These are phyloP conservation scores for Agrotis clavis DNA, from an alignment of 2,888 invertebrate genomes.

Conservation along the genomic window DNA sequence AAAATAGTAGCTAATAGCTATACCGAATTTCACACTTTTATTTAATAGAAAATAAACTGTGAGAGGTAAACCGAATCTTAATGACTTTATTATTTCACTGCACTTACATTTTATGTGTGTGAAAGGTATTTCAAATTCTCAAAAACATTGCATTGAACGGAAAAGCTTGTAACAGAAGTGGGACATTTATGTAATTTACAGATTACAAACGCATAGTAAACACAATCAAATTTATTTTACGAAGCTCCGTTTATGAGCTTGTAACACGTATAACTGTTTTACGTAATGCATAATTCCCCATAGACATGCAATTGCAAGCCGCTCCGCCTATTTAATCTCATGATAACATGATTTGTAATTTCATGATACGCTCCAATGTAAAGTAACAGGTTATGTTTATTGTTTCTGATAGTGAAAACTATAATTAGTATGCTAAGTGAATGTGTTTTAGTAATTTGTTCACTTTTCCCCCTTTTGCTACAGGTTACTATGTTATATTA, in stretches of 20 bases:
- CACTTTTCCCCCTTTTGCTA: neutral
- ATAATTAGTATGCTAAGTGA: slow-evolving; percentile 70
- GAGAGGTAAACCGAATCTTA: neutral
- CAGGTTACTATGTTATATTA: neutral
- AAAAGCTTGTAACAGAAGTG: slow-evolving; percentile 59
- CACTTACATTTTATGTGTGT: slow-evolving; percentile 12
- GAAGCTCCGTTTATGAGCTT: slow-evolving; percentile 59
- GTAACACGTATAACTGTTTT: slow-evolving; percentile 71
- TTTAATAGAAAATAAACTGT: neutral
- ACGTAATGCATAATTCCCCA: slow-evolving; percentile 76
- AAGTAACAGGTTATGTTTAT: slow-evolving; percentile 73
- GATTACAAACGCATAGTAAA: slow-evolving; percentile 56
- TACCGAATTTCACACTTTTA: no score
- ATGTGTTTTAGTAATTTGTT: slow-evolving; percentile 39
- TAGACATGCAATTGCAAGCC: slow-evolving; percentile 77
- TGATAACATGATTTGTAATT: slow-evolving; percentile 79
- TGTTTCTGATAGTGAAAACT: slow-evolving; percentile 74
- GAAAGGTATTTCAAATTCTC: slow-evolving; percentile 33
- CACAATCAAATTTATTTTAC: slow-evolving; percentile 66
- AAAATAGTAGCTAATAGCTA: no score
- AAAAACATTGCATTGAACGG: slow-evolving; percentile 33
- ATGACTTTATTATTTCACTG: slow-evolving; percentile 6
- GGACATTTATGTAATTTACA: slow-evolving; percentile 58
- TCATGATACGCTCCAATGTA: slow-evolving; percentile 71
- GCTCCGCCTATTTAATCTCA: slow-evolving; percentile 67